These are phyloP conservation scores for Saxicola maurus DNA, from an alignment of 2,797 vertebrate species.

Conservation along the genomic window DNA sequence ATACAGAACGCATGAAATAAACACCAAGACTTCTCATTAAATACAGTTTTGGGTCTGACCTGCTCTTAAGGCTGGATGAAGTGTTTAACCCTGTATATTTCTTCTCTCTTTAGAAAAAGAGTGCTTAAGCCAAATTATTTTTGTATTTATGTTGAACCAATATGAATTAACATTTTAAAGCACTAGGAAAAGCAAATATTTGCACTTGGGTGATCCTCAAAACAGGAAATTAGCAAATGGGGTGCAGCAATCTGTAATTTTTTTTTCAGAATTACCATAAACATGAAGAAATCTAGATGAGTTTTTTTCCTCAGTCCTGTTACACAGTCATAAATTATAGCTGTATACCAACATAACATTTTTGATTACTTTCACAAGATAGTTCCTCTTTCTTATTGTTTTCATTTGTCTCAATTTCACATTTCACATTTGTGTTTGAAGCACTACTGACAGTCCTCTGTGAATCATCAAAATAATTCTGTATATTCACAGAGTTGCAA, in stretches of 20 bases:
- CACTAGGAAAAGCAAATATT: background rate
- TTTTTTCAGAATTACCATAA: background rate
- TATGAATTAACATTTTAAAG: background rate
- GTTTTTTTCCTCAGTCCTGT: background rate
- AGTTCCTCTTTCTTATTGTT: background rate
- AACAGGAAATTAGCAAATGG: background rate
- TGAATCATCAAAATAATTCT: background rate
- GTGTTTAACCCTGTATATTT: background rate
- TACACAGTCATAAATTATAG: background rate
- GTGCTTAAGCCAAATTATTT: background rate
- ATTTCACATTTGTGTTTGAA: background rate
- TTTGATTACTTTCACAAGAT: background rate
- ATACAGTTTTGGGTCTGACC: background rate
- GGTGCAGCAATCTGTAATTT: accelerated
- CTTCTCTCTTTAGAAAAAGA: background rate
- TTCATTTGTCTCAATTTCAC: background rate
- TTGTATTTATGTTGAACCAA: background rate
- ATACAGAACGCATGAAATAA: background rate
- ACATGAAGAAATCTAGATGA: background rate
- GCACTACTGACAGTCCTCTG: background rate
- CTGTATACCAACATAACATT: background rate
- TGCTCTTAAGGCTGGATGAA: background rate
- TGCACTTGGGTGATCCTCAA: background rate
- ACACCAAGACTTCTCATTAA: background rate
- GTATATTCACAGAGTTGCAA: background rate